Evolutionary conservation across 2,113 vertebrate genomes (phyloP).

Genomic region (Pelusios castaneus): DNA sequence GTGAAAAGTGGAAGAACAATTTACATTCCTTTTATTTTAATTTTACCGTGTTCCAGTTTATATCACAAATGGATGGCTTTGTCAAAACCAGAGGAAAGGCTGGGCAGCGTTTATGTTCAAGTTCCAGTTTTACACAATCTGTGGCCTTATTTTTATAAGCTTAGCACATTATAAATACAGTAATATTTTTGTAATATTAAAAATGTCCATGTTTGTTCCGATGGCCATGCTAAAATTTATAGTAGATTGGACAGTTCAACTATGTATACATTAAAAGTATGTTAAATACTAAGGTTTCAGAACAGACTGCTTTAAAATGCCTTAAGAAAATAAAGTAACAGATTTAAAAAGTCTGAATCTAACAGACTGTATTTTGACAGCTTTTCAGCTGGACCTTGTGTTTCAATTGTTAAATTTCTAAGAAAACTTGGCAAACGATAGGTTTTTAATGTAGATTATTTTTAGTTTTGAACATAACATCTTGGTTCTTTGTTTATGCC

Average conservation of each 20-base stretch:
- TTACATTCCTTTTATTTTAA: constrained; percentile 14
- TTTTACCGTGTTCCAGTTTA: neutral
- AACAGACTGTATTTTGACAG: constrained; percentile 16
- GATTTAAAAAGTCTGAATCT: constrained; percentile 10
- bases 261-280: neutral
- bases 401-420: constrained; percentile 21
- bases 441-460: constrained; percentile 7
- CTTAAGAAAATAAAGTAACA: neutral
- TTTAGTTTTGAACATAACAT: constrained; percentile 34
- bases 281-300: neutral
- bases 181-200: constrained; percentile 10
- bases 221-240: neutral
- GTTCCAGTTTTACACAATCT: constrained; percentile 24
- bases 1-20: neutral
- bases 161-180: neutral
- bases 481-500: neutral
- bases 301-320: neutral
- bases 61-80: neutral
- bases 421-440: constrained; percentile 1
- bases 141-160: neutral
- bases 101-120: neutral
- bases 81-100: constrained; percentile 7
- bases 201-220: neutral
- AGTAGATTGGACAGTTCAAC: neutral
- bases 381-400: neutral